Evolutionary conservation across 1,140 invertebrate species (phyloP), one percentile per base, ranked within the genome.

Genomic region (Bombus fervidus): DNA sequence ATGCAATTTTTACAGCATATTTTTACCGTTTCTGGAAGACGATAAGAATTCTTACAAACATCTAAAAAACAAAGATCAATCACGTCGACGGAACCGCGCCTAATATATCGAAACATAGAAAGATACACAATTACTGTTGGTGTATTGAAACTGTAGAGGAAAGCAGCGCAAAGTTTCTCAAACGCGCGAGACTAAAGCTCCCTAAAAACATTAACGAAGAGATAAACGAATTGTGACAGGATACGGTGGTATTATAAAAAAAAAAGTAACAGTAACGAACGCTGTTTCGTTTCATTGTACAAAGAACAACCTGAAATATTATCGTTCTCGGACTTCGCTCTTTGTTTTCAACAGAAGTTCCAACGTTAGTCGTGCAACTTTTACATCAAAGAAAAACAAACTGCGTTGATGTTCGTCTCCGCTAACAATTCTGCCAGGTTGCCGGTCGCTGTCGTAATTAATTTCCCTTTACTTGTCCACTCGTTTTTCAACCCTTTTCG

Each of bases 381-480:
- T 37, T 62, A 75, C 39, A 22, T 39, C 47, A 57, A 18, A 81
- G 53, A 62, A 43, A 81, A 73, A 64, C 28, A 74, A 82, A 64
- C 53, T 41, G 2, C 22, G 71, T 74, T 74, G 39, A 73, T 57
- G 53, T 81, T 43, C 28, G n/a, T 25, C 41, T 47, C 31, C 28
- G 64, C 34, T 34, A 53, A 77, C 73, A 41, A 78, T 78, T 28
- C 43, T 5, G 34, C 25, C 81, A 25, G 34, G n/a, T 66, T 28
- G 15, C 62, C 31, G 12, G 22, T 22, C 41, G 34, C 28, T 78
- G 28, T 73, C 34, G 57, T 71, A 84, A 84, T 84, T 84, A 84
- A 84, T 84, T 84, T 71, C 66, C 53, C 66, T 71, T 78, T 78
- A 47, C 82, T 25, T 41, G 53, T 72, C 25, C 39, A 59, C 69